phyloP scores from a whole-genome alignment of 2,888 invertebrate species.

The Neelides folsomi region DNA sequence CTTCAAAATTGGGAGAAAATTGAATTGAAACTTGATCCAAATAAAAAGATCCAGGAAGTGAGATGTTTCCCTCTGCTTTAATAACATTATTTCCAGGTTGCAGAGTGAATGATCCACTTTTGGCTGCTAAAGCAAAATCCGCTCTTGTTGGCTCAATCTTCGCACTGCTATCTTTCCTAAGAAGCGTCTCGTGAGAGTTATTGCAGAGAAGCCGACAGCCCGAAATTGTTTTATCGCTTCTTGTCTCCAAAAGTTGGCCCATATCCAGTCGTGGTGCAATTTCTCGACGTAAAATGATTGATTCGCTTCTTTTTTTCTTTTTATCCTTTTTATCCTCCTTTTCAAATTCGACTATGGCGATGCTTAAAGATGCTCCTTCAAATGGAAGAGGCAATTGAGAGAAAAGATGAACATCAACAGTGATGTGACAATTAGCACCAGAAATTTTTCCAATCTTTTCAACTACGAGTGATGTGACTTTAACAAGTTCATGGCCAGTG shows the following conservation, averaged over 20 bases:
- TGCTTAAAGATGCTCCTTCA: no score
- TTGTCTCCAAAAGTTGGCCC: slow-evolving; percentile 57
- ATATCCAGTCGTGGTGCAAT: slow-evolving; percentile 45
- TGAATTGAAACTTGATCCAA: slow-evolving; percentile 23
- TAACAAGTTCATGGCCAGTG: no score
- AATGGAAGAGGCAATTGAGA: no score
- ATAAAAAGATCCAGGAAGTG: slow-evolving; percentile 27
- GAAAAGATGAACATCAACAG: no score
- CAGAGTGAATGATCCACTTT: slow-evolving; percentile 37
- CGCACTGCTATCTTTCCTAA: slow-evolving; percentile 33
- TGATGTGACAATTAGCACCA: no score
- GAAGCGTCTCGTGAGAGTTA: slow-evolving; percentile 41
- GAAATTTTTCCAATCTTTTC: no score
- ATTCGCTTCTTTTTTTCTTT: no score
- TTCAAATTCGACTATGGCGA: no score
- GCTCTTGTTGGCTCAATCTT: slow-evolving; percentile 35
- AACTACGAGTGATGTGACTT: no score
- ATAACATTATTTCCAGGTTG: slow-evolving; percentile 40
- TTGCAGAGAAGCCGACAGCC: slow-evolving; percentile 60
- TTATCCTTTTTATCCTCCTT: no score
- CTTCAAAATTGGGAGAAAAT: not conserved
- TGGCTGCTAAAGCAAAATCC: slow-evolving; percentile 51
- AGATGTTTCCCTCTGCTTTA: slow-evolving; percentile 37
- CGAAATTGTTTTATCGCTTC: slow-evolving; percentile 65
- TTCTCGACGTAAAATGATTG: no score